These are phyloP conservation scores for Petrocephalus schoutedeni DNA, from an alignment of 2,797 vertebrate genomes.

Conservation along the genomic window DNA sequence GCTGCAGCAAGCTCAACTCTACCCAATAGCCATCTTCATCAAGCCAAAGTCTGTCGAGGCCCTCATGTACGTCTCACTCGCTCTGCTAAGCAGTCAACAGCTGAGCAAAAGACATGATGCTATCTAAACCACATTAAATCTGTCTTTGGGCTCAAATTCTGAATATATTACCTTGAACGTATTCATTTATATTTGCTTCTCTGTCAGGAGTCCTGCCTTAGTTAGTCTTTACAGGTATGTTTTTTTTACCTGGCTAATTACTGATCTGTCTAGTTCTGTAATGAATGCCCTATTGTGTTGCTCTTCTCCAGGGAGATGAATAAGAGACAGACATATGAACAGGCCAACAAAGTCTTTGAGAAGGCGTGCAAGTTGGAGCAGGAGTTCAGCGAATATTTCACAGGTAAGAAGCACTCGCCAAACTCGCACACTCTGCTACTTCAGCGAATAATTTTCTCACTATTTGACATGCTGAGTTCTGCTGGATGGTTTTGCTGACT, in stretches of 20 bases:
- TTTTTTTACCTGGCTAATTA: background rate
- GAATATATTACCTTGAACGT: background rate
- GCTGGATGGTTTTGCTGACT: background rate
- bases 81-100: background rate
- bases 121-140: background rate
- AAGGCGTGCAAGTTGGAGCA: constrained; percentile 98
- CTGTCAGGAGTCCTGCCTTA: background rate
- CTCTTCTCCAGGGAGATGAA: constrained; percentile 82
- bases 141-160: background rate
- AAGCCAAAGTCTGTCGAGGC: constrained; percentile 99
- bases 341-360: constrained; percentile 97
- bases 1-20: constrained; percentile 98
- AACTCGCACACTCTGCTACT: background rate
- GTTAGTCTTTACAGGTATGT: background rate
- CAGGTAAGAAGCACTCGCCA: constrained; percentile 67
- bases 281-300: background rate
- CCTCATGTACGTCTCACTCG: constrained; percentile 77
- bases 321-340: constrained; percentile 94
- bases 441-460: background rate
- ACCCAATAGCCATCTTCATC: constrained; percentile 97
- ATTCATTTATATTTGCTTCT: background rate
- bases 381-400: constrained; percentile 98
- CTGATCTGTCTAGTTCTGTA: background rate
- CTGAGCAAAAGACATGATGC: background rate
- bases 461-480: background rate